A percentile compares a stretch with the other conserved stretches of the same genome.
These are phyloP conservation scores for Neomicropteryx cornuta DNA, from an alignment of 1,140 invertebrate genomes.

Conservation along the genomic window DNA sequence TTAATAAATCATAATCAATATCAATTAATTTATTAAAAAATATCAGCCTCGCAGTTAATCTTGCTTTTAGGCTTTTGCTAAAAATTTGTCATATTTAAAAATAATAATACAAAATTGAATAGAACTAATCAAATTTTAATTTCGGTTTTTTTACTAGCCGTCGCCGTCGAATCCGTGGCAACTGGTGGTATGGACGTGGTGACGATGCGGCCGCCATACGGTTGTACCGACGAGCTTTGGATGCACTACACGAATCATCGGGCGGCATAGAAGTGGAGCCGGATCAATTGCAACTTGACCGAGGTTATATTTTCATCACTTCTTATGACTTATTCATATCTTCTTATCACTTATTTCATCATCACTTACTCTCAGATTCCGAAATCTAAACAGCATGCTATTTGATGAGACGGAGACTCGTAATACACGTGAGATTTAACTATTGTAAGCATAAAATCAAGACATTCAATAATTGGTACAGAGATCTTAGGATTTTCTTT, in stretches of 20 bases:
- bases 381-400: too few relatives aligned
- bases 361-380: too few relatives aligned
- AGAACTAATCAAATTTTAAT: constrained; percentile 1
- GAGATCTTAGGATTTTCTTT: too few relatives aligned
- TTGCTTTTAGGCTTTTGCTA: not conserved
- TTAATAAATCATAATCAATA: not conserved
- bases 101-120: constrained; percentile 46
- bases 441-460: too few relatives aligned
- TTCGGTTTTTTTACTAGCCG: constrained; percentile 39
- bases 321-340: too few relatives aligned
- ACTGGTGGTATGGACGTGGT: constrained; percentile 75
- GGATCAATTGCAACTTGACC: too few relatives aligned
- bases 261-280: too few relatives aligned
- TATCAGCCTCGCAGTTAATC: not conserved
- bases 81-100: constrained; percentile 45
- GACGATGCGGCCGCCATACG: constrained; percentile 71
- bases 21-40: not conserved
- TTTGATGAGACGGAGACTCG: too few relatives aligned
- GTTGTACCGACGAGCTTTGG: constrained; percentile 71
- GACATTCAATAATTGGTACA: too few relatives aligned
- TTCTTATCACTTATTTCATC: too few relatives aligned
- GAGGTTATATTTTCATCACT: too few relatives aligned
- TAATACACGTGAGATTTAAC: too few relatives aligned
- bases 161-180: constrained; percentile 72
- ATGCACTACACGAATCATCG: constrained; percentile 64